Conservation (phyloP, 2,797 vertebrate species). For the Mormyrops attenuatus region DNA sequence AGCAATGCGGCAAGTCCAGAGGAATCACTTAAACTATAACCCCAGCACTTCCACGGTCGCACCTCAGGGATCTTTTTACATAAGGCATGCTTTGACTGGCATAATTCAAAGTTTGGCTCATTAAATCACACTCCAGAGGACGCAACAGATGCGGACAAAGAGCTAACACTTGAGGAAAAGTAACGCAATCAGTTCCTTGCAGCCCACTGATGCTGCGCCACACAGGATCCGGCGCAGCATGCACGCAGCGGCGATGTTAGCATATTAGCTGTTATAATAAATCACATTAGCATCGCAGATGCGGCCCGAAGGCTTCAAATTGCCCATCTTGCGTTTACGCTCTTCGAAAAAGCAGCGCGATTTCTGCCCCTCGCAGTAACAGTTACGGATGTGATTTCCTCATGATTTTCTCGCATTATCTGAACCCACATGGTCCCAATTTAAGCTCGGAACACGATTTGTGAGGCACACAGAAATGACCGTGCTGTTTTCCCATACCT, state of each 20-base stretch:
- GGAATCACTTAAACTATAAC: neutral
- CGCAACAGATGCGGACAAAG: neutral
- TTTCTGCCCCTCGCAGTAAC: neutral
- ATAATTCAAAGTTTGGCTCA: neutral
- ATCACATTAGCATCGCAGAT: slow-evolving; percentile 12
- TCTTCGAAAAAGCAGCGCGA: neutral
- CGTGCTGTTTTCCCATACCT: neutral
- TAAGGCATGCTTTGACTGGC: neutral
- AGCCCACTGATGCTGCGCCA: slow-evolving; percentile 29
- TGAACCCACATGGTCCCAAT: neutral
- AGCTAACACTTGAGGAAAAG: neutral
- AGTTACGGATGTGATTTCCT: neutral
- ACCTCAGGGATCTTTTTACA: neutral
- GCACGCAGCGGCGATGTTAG: neutral
- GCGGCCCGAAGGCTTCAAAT: neutral
- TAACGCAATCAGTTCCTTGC: slow-evolving; percentile 25
- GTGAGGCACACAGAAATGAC: neutral
- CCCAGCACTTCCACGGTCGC: neutral
- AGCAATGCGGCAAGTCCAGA: neutral
- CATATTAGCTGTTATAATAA: slow-evolving; percentile 13
- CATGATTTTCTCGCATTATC: neutral
- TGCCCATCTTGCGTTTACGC: neutral
- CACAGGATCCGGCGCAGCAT: neutral
- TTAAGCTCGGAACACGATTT: neutral
- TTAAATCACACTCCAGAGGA: neutral